Evolutionary conservation across 2,888 invertebrate genomes (phyloP).

Genomic region (Limenitis camilla): DNA sequence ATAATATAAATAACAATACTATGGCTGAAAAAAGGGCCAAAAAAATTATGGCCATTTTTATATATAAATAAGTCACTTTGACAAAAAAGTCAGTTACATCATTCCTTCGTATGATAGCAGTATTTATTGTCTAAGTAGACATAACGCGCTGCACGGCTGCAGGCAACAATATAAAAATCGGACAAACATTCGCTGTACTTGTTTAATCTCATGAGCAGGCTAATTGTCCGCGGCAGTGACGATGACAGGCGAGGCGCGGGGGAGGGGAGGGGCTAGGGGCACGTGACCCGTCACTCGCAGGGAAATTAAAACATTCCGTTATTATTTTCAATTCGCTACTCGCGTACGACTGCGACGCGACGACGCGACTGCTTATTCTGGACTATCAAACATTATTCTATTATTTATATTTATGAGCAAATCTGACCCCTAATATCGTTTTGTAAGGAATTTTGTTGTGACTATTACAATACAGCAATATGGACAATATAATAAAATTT

Average conservation of each 20-base stretch:
- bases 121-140: constrained; percentile 33
- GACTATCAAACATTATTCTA: constrained; percentile 1
- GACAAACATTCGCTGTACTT: constrained; percentile 50
- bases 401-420: too few species aligned
- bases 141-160: constrained; percentile 35
- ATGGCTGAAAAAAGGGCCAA: too few species aligned
- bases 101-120: too few species aligned
- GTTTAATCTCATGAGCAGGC: constrained; percentile 70
- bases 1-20: too few species aligned
- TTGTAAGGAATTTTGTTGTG: too few species aligned
- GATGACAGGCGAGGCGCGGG: constrained; percentile 51
- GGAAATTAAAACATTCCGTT: constrained; percentile 74
- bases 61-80: too few species aligned
- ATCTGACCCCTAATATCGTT: too few species aligned
- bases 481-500: too few species aligned
- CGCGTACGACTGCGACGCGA: constrained; percentile 17
- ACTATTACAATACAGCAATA: background rate
- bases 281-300: constrained; percentile 76
- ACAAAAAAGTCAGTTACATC: too few species aligned
- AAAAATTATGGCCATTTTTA: too few species aligned
- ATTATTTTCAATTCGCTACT: constrained; percentile 54
- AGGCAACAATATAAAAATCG: constrained; percentile 42
- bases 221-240: constrained; percentile 70
- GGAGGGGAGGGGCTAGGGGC: constrained; percentile 33
- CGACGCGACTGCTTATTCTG: constrained; percentile 2